These are phyloP conservation scores for Thalpophila matura DNA, from an alignment of 2,888 invertebrate genomes.

Conservation along the genomic window DNA sequence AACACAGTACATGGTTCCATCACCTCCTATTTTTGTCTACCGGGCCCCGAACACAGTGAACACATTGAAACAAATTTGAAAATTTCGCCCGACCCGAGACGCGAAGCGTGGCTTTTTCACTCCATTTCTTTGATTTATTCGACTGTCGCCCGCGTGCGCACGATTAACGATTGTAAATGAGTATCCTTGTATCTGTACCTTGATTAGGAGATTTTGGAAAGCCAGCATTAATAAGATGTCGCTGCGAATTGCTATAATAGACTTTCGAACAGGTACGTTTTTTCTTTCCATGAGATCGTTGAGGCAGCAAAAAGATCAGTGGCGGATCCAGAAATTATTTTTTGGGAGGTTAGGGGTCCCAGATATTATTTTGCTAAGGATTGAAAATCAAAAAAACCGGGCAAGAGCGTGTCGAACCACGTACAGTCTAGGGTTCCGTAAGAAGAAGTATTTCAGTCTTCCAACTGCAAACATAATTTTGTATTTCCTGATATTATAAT, in stretches of 20 bases:
- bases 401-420: no score
- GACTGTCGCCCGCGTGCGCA: conserved; percentile 33
- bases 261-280: no score
- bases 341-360: no score
- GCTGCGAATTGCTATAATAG: no score
- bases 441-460: no score
- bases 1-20: conserved; percentile 4
- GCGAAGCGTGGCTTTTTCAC: conserved; percentile 49
- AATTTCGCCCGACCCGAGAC: conserved; percentile 38
- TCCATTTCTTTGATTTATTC: conserved; percentile 63
- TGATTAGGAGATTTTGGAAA: conserved; percentile 34
- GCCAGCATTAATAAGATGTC: conserved; percentile 1
- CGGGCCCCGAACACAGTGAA: conserved; percentile 21
- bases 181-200: conserved; percentile 42
- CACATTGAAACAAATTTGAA: conserved; percentile 52
- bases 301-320: not conserved
- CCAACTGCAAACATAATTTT: no score
- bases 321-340: no score
- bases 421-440: no score
- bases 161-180: conserved; percentile 45
- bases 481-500: no score
- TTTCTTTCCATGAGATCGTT: not conserved
- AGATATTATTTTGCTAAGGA: no score
- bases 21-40: conserved; percentile 9
- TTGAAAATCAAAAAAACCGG: no score